These are phyloP conservation scores for Colaptes auratus DNA, from an alignment of 2,113 vertebrate genomes.

Conservation along the genomic window DNA sequence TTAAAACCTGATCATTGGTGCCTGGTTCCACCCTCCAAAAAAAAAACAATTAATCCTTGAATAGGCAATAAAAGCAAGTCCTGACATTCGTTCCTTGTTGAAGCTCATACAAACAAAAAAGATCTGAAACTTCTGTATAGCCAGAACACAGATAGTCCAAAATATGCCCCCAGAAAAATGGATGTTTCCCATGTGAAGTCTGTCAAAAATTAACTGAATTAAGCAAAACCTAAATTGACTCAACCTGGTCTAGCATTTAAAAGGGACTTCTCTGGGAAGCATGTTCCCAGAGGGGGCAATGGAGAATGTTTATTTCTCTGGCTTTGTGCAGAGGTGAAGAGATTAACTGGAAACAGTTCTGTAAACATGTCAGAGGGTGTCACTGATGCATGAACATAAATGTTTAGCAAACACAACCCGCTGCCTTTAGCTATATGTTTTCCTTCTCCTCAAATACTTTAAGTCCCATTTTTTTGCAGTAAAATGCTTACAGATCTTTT, in stretches of 20 bases:
- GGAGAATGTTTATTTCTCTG: slow-evolving; percentile 35
- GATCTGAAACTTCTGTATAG: not conserved
- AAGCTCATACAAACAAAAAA: not conserved
- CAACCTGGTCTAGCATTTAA: rapidly evolving
- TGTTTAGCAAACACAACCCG: not conserved
- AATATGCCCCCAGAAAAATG: not conserved
- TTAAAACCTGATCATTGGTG: not conserved
- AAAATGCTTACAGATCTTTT: not conserved
- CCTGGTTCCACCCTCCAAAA: not conserved
- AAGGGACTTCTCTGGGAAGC: not conserved
- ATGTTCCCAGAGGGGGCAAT: not conserved
- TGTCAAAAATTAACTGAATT: not conserved
- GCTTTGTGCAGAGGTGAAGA: not conserved
- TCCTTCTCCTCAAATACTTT: not conserved
- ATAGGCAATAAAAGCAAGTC: not conserved
- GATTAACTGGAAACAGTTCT: slow-evolving; percentile 29
- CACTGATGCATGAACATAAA: not conserved
- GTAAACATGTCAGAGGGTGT: slow-evolving; percentile 39
- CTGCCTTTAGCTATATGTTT: not conserved
- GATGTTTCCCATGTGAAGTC: not conserved
- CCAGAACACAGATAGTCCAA: not conserved
- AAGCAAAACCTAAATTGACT: not conserved
- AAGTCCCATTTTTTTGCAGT: not conserved
- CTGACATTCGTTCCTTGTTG: not conserved
- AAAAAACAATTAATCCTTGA: not conserved